phyloP scores from a whole-genome alignment of 2,888 invertebrate genomes.

The Tiliacea aurago region DNA sequence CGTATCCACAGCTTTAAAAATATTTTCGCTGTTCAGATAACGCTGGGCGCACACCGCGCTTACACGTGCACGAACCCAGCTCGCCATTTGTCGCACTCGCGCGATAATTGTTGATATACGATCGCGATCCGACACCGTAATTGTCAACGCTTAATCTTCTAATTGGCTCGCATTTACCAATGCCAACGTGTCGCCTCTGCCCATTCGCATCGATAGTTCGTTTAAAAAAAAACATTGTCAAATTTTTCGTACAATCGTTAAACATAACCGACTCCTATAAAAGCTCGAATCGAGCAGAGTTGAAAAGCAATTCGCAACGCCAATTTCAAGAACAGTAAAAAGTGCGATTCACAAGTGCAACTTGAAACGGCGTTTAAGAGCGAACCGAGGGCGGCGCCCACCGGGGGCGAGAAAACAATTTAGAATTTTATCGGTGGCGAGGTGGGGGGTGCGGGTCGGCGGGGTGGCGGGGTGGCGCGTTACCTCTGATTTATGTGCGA shows the following conservation, averaged over 20 bases:
- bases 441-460: constrained; percentile 76
- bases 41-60: constrained; percentile 73
- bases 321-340: constrained; percentile 90
- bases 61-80: constrained; percentile 80
- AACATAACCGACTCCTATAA: constrained; percentile 75
- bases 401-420: constrained; percentile 90
- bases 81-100: constrained; percentile 89
- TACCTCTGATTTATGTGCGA: constrained; percentile 88
- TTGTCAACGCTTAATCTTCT: constrained; percentile 91
- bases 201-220: constrained; percentile 79
- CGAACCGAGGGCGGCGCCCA: constrained; percentile 89
- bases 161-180: constrained; percentile 90
- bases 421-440: constrained; percentile 88
- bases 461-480: constrained; percentile 75
- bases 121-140: constrained; percentile 89
- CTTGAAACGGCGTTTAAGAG: constrained; percentile 90
- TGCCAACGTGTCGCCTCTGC: constrained; percentile 85
- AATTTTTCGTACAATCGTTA: constrained; percentile 66
- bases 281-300: constrained; percentile 78
- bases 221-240: constrained; percentile 78
- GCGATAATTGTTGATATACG: constrained; percentile 91
- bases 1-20: constrained; percentile 54
- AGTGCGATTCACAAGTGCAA: constrained; percentile 90
- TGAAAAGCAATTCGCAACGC: constrained; percentile 88
- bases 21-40: constrained; percentile 64